phyloP scores from a whole-genome alignment of 2,888 invertebrate species.

The Tuberolachnus salignus region DNA sequence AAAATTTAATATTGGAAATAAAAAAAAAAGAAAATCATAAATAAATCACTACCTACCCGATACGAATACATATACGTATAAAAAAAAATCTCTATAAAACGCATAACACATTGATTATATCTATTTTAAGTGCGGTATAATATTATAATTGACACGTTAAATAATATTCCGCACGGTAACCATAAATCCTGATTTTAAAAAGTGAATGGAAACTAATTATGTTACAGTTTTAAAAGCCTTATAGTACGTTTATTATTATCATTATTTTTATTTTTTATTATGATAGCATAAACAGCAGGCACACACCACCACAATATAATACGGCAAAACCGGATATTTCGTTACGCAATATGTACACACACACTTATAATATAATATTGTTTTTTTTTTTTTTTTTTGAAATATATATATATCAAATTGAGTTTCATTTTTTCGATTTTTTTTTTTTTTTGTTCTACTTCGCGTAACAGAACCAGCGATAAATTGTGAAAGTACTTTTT shows the following conservation, averaged over 20 bases:
- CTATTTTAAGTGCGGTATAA: no score
- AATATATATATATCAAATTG: not conserved
- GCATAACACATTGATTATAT: no score
- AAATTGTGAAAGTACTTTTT: no score
- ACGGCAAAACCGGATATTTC: slow-evolving; percentile 38
- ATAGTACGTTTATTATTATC: not conserved
- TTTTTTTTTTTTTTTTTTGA: no score
- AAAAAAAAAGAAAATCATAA: no score
- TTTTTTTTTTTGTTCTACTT: no score
- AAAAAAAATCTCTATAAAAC: no score
- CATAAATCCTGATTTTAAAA: slow-evolving; percentile 36
- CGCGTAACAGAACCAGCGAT: no score
- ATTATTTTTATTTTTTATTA: not conserved
- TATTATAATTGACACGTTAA: slow-evolving; percentile 44
- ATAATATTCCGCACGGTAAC: not conserved
- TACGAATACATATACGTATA: no score
- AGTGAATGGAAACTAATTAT: slow-evolving; percentile 47
- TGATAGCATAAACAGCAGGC: slow-evolving; percentile 21
- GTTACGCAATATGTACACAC: slow-evolving; percentile 24
- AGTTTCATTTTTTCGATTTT: not conserved
- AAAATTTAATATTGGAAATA: no score
- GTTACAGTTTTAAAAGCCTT: slow-evolving; percentile 29
- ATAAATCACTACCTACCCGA: no score
- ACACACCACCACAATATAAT: no score
- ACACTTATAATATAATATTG: not conserved